These are phyloP conservation scores for Amblyjoppa fuscipennis DNA, from an alignment of 2,888 invertebrate genomes.

Conservation along the genomic window DNA sequence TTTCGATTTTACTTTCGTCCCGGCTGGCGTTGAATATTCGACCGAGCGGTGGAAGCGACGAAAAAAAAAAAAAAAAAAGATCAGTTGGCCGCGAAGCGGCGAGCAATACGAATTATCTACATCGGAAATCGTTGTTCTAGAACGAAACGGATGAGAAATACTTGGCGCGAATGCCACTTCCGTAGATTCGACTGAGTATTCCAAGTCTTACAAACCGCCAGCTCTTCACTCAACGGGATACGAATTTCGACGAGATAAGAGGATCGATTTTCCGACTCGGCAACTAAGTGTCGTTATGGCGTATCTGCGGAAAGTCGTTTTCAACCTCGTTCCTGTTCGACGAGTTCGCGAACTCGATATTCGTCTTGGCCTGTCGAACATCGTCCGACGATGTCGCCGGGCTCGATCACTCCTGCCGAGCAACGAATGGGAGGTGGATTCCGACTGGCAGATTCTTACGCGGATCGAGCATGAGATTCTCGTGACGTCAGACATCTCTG, in stretches of 20 bases:
- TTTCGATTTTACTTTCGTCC: not conserved
- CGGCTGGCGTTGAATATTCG: not conserved
- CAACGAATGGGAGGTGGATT: not conserved
- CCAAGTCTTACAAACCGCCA: not conserved
- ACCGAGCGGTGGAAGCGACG: not conserved
- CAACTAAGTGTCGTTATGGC: not conserved
- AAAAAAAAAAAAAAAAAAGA: not conserved
- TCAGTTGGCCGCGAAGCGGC: not conserved
- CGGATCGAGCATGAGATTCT: not conserved
- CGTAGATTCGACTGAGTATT: not conserved
- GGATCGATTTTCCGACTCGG: not conserved
- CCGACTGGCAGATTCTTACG: not conserved
- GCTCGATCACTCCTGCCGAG: not conserved
- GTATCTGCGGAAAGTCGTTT: not conserved
- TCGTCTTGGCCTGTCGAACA: conserved; percentile 1
- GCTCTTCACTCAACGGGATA: not conserved
- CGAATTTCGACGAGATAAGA: not conserved
- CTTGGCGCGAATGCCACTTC: not conserved
- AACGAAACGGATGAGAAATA: not conserved
- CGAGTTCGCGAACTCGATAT: not conserved
- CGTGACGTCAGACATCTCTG: not conserved
- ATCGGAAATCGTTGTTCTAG: not conserved
- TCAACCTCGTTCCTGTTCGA: not conserved
- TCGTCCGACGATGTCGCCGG: not conserved
- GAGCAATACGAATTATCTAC: too few species aligned